phyloP scores from a whole-genome alignment of 2,113 vertebrate species.

The Acrocephalus arundinaceus region DNA sequence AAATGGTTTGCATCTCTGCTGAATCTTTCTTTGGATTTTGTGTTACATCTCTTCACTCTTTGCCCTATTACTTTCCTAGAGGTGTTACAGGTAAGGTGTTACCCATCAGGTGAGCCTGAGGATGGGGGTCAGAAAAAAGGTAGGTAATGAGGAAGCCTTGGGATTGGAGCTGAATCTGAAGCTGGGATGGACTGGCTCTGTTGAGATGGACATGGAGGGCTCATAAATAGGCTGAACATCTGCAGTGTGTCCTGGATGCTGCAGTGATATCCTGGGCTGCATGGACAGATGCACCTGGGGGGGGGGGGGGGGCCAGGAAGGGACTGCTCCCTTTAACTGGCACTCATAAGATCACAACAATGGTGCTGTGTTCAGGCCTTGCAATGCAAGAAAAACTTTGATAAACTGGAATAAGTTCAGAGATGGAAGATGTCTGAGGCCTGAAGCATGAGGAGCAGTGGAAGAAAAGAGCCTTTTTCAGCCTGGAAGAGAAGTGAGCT shows the following conservation, averaged over 20 bases:
- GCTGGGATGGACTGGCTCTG: background rate
- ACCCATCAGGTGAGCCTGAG: background rate
- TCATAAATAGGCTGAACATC: background rate
- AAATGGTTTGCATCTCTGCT: background rate
- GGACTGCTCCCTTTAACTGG: background rate
- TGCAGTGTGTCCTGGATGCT: background rate
- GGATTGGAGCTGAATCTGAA: background rate
- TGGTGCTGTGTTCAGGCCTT: background rate
- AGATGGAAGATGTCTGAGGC: background rate
- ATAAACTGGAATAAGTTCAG: background rate
- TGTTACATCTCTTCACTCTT: background rate
- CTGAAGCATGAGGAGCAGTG: background rate
- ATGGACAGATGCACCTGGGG: background rate
- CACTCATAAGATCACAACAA: background rate
- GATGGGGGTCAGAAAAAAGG: background rate
- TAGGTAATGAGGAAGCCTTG: background rate
- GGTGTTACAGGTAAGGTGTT: accelerated
- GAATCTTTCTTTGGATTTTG: background rate
- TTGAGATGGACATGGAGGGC: background rate
- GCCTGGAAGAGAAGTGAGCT: background rate
- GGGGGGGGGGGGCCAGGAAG: too few relatives aligned
- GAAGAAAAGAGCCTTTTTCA: background rate
- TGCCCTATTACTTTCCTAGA: background rate
- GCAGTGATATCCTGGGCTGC: background rate
- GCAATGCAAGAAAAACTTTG: background rate